Evolutionary conservation across 2,888 invertebrate genomes (phyloP), one percentile per base, ranked within the genome.

Genomic region (Drosophila buzzatii): DNA sequence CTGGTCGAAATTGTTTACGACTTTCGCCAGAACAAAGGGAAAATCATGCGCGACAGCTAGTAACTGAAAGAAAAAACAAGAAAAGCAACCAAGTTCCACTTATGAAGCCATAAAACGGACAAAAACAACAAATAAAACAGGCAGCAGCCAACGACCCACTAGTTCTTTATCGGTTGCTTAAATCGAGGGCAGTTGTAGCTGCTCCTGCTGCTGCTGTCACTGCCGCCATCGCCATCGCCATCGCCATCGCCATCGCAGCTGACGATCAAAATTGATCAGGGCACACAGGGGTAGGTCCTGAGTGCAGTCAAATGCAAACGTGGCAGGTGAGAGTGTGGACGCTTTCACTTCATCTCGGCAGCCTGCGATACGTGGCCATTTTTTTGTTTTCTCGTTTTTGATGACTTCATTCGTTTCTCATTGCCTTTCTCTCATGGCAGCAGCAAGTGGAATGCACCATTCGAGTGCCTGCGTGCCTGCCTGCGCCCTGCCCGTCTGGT

Each of bases 1-100:
- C 58, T 64, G 51, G 59, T 52, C 63, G 58, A 74, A 74, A 73
- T 70, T 64, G 81, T 91, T 91, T 87, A 91, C 88, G 85, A 85
- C 83, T 90, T 91, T 90, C 90, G 71, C 76, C 76, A 81, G 89
- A 90, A 90, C 81, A 89, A 88, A 85, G 74, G 80, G 70, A 75
- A 82, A 88, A 76, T 76, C 86, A 83, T 86, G 82, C 69, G 66
- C 80, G 68, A 66, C 53, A 52, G 37, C 52, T 68, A 71, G n/a
- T 33, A 51, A 51, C 51, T 8, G 33, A 51, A n/a, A 10, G 12
- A 10, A 35, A 27, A 49, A 75, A 44, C 18, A 65, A 60, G 71
- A 79, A 84, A 78, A 72, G 85, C 82, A 82, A 65, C 82, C 83
- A 73, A 81, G 86, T 89, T 87, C 79, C 83, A 87, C 86, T 87